These are phyloP conservation scores for Phymanthus crucifer DNA, from an alignment of 92 coral and sea anemone genomes.

Conservation along the genomic window DNA sequence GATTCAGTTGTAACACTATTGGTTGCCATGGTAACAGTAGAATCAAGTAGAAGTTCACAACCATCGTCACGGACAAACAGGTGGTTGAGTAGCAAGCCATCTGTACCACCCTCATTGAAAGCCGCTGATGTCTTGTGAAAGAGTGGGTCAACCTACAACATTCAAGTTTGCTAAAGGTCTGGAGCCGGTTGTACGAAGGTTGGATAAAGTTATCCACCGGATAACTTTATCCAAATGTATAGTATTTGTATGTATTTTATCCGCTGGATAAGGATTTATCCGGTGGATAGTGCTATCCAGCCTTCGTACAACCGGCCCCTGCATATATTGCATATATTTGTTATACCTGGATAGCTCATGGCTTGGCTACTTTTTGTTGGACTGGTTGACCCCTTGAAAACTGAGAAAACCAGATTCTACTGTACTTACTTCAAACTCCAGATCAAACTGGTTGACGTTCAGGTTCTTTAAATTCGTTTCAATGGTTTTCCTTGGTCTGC, in stretches of 20 bases:
- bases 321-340: too few species aligned
- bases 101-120: slow-evolving; percentile 96
- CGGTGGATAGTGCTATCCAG: too few species aligned
- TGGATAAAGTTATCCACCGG: too few species aligned
- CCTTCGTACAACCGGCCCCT: too few species aligned
- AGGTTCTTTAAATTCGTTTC: slow-evolving; percentile 79
- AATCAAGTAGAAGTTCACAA: slow-evolving; percentile 86
- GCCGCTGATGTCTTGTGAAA: slow-evolving; percentile 97
- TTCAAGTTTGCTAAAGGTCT: neutral
- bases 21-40: slow-evolving; percentile 65
- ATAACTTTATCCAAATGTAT: too few species aligned
- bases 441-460: slow-evolving; percentile 88
- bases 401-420: neutral
- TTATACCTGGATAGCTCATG: neutral
- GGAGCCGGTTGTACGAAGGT: too few species aligned
- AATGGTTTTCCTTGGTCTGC: slow-evolving; percentile 75
- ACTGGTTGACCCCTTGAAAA: too few species aligned
- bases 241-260: too few species aligned
- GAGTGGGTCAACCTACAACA: slow-evolving; percentile 82
- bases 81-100: slow-evolving; percentile 78
- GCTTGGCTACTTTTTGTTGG: neutral
- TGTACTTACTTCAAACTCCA: slow-evolving; percentile 87
- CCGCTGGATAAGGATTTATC: too few species aligned
- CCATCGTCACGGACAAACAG: slow-evolving; percentile 80
- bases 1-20: slow-evolving; percentile 43